Conservation (phyloP, 2,113 vertebrate genomes). For the Galbula dea region DNA sequence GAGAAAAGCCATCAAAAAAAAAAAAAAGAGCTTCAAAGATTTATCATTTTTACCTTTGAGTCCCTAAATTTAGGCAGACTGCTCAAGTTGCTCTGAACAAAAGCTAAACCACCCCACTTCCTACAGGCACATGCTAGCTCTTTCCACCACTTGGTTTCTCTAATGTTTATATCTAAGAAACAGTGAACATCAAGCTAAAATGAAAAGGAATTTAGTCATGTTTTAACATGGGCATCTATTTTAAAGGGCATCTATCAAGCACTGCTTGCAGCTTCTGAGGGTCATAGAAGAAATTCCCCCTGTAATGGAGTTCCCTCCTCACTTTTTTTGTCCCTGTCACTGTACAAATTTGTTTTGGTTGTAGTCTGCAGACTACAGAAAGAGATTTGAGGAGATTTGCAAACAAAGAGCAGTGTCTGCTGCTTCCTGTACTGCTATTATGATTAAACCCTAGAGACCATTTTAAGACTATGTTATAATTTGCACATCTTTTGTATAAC, state of each 20-base stretch:
- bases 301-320: not conserved
- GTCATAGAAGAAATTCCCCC: not conserved
- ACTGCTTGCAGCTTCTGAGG: not conserved
- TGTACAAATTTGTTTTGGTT: not conserved
- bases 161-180: not conserved
- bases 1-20: not conserved
- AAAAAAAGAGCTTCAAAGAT: not conserved
- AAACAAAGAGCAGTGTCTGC: not conserved
- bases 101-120: not conserved
- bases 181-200: not conserved
- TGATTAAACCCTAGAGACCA: slow-evolving; percentile 35
- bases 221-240: no score
- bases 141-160: not conserved
- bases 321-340: not conserved
- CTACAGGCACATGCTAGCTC: not conserved
- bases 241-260: not conserved
- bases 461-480: slow-evolving; percentile 24
- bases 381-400: not conserved
- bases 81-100: not conserved
- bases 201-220: not conserved
- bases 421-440: not conserved
- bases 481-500: slow-evolving; percentile 17
- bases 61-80: not conserved
- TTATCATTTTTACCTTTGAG: not conserved
- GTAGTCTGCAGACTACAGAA: not conserved